A percentile compares a stretch with the other conserved stretches of the same genome.
Evolutionary conservation across 2,797 vertebrate species (phyloP).

Genomic region (Telmatherina bonti): DNA sequence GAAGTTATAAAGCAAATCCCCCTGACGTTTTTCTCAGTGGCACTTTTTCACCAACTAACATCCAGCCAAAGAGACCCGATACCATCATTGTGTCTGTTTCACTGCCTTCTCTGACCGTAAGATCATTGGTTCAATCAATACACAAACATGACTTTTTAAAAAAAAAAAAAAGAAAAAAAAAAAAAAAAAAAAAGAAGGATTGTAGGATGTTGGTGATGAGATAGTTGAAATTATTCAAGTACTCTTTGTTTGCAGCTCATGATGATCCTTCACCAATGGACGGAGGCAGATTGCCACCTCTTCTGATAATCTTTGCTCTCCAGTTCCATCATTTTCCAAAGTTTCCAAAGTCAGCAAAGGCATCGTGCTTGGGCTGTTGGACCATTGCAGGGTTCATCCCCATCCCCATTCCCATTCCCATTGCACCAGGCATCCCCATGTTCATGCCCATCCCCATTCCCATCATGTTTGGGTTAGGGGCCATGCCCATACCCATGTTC

Average conservation of each 20-base stretch:
- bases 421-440: conserved; percentile 83
- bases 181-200: conserved; percentile 56
- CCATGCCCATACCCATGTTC: conserved; percentile 74
- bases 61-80: conserved; percentile 43
- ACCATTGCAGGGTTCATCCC: conserved; percentile 84
- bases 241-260: conserved; percentile 87
- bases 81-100: conserved; percentile 33
- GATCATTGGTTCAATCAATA: conserved; percentile 76
- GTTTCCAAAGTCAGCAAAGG: conserved; percentile 98
- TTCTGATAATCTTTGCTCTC: conserved; percentile 70
- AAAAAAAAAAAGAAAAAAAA: conserved; percentile 41
- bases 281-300: conserved; percentile 65
- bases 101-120: conserved; percentile 43
- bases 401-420: conserved; percentile 84
- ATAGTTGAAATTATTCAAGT: conserved; percentile 85
- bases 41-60: conserved; percentile 47
- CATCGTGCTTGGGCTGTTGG: conserved; percentile 95
- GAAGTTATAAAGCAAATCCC: conserved; percentile 75
- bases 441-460: conserved; percentile 83
- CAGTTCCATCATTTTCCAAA: conserved; percentile 93
- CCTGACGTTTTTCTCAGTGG: conserved; percentile 56
- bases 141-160: conserved; percentile 57
- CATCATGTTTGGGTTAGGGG: conserved; percentile 78
- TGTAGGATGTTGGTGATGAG: conserved; percentile 68
- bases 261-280: conserved; percentile 80